Evolutionary conservation across 1,140 invertebrate species (phyloP).

Genomic region (Drosophila rhopaloa): DNA sequence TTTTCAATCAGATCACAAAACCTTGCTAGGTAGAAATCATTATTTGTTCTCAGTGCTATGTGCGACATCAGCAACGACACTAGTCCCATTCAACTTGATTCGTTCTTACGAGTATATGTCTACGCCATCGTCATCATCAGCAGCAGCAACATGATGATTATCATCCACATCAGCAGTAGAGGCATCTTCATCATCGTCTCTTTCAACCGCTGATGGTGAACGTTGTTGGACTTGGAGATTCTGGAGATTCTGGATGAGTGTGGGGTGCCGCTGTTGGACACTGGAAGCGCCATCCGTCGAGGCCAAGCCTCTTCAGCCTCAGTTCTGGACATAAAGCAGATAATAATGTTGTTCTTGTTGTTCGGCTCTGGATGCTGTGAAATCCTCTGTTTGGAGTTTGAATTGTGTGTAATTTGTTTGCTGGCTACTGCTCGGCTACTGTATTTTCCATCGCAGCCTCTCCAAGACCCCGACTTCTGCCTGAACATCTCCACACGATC

Average conservation of each 20-base stretch:
- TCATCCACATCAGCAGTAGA: neutral
- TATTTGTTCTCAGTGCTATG: slow-evolving; percentile 17
- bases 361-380: slow-evolving; percentile 64
- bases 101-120: slow-evolving; percentile 48
- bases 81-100: slow-evolving; percentile 53
- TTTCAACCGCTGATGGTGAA: slow-evolving; percentile 17
- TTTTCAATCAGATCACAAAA: no score
- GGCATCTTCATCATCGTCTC: slow-evolving; percentile 34
- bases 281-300: slow-evolving; percentile 62
- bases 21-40: no score
- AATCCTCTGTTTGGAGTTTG: slow-evolving; percentile 80
- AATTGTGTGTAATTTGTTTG: slow-evolving; percentile 82
- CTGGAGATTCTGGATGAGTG: slow-evolving; percentile 19
- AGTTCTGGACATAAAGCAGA: slow-evolving; percentile 72
- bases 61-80: slow-evolving; percentile 62
- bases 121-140: slow-evolving; percentile 39
- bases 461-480: slow-evolving; percentile 8
- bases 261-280: slow-evolving; percentile 64
- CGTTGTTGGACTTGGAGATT: slow-evolving; percentile 1
- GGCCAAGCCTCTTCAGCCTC: slow-evolving; percentile 48
- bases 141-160: slow-evolving; percentile 23
- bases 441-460: slow-evolving; percentile 55
- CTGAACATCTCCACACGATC: slow-evolving; percentile 67
- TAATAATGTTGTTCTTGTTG: slow-evolving; percentile 75
- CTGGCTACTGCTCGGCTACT: slow-evolving; percentile 77